These are phyloP conservation scores for Oryctolagus cuniculus DNA, from an alignment of 2,113 vertebrate genomes.

Conservation along the genomic window DNA sequence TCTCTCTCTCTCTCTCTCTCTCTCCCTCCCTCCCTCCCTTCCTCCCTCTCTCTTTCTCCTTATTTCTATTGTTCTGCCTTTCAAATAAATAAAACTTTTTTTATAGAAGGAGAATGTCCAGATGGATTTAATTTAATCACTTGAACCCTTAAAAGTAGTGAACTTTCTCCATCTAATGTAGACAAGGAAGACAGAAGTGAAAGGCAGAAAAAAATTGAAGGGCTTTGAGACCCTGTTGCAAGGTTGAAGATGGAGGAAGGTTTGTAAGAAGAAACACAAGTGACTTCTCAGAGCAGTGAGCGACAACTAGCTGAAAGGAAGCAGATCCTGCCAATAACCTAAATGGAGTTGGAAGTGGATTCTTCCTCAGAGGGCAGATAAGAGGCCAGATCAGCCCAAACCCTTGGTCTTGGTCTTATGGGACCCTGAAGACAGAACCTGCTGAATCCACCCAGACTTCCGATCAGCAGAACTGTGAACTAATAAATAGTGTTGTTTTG, in stretches of 20 bases:
- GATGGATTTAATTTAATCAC: slow-evolving; percentile 24
- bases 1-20: no score
- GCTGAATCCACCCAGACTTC: background rate
- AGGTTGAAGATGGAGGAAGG: background rate
- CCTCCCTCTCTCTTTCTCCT: no score
- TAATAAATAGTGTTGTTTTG: slow-evolving; percentile 54
- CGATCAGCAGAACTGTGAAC: slow-evolving; percentile 14
- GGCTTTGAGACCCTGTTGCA: background rate
- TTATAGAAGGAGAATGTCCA: background rate
- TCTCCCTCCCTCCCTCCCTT: no score
- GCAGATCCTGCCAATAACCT: slow-evolving; percentile 18
- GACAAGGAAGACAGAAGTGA: slow-evolving; percentile 37
- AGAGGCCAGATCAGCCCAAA: background rate
- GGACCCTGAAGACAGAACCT: slow-evolving; percentile 36
- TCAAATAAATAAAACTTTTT: no score
- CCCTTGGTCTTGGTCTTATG: slow-evolving; percentile 19
- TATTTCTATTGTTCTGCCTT: no score
- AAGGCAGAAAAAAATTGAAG: slow-evolving; percentile 13
- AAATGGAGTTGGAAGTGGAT: slow-evolving; percentile 44
- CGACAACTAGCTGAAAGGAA: slow-evolving; percentile 11
- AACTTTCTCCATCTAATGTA: slow-evolving; percentile 54
- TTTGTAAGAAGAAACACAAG: background rate
- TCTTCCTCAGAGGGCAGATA: slow-evolving; percentile 25
- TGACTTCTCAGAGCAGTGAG: slow-evolving; percentile 20
- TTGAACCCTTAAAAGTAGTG: slow-evolving; percentile 16